Conservation (phyloP, 2,797 vertebrate genomes). For the Manis crassicaudata region DNA sequence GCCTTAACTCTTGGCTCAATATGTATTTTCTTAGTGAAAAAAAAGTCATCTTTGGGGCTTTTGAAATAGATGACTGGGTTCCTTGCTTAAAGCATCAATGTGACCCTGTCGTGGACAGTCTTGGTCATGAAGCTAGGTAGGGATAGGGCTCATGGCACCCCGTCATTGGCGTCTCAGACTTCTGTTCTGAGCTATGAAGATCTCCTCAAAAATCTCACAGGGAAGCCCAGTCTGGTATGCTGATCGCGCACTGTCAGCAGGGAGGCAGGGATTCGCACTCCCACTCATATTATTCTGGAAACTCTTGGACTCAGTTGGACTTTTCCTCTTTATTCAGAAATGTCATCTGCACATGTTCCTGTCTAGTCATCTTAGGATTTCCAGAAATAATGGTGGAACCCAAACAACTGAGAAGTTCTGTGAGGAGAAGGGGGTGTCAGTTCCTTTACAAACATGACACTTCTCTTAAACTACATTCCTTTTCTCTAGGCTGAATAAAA, state of each 20-base stretch:
- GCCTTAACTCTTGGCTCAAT: neutral
- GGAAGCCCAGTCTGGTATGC: neutral
- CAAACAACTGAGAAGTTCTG: neutral
- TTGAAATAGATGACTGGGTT: neutral
- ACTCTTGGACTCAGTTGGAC: neutral
- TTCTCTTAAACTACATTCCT: neutral
- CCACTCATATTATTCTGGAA: neutral
- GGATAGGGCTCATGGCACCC: neutral
- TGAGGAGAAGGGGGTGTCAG: neutral
- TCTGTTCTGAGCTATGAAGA: neutral
- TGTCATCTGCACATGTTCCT: neutral
- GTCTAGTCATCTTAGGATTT: neutral
- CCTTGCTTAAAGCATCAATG: neutral
- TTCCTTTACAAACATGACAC: neutral
- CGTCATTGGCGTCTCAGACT: neutral
- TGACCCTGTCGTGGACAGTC: neutral
- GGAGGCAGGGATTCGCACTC: neutral
- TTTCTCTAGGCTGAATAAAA: neutral
- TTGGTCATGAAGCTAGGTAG: neutral
- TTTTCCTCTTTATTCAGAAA: neutral
- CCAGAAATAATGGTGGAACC: neutral
- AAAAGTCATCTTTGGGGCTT: neutral
- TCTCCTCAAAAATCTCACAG: neutral
- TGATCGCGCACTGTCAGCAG: neutral
- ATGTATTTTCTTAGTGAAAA: slow-evolving; percentile 1